phyloP scores from a whole-genome alignment of 2,797 vertebrate species.

The Phoebastria nigripes region DNA sequence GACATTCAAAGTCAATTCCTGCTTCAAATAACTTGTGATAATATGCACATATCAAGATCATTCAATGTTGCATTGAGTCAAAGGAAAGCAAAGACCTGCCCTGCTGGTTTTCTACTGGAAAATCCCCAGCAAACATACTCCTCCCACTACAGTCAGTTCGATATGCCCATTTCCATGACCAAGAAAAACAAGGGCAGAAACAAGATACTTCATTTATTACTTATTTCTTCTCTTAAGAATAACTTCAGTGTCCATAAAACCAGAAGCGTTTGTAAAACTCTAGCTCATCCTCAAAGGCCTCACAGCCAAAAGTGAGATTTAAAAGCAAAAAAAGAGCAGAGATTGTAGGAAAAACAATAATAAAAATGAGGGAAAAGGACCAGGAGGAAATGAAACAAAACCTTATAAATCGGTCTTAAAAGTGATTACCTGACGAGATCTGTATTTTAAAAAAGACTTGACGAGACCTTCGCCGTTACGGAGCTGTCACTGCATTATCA shows the following conservation, averaged over 20 bases:
- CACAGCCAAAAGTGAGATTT: neutral
- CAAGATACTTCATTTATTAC: neutral
- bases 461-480: neutral
- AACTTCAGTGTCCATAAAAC: neutral
- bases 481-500: neutral
- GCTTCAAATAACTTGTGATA: neutral
- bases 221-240: neutral
- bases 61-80: neutral
- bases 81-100: constrained; percentile 21
- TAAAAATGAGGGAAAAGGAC: neutral
- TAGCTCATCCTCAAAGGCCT: neutral
- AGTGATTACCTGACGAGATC: neutral
- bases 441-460: neutral
- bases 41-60: neutral
- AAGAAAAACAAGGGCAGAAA: neutral
- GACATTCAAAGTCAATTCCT: constrained; percentile 34
- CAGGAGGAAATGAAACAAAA: neutral
- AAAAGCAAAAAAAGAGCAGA: neutral
- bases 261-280: neutral
- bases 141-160: neutral
- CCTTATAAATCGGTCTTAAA: neutral
- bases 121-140: neutral
- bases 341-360: accelerated
- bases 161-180: neutral
- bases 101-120: neutral